Percentiles rank a stretch among this genome's conserved stretches.
Conservation (phyloP, 2,888 invertebrate species). For the Tyria jacobaeae region DNA sequence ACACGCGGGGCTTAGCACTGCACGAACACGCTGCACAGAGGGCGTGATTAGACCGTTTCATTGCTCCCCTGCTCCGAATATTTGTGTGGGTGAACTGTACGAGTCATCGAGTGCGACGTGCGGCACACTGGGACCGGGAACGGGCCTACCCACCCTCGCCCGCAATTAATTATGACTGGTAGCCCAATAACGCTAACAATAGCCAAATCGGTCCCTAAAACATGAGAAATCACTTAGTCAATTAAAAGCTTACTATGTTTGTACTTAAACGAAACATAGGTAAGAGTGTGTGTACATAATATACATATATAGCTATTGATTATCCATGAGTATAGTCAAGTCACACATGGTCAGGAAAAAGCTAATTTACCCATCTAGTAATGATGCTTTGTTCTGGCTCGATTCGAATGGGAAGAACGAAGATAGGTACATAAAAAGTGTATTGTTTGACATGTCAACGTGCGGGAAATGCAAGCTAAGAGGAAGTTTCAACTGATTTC, state of each 20-base stretch:
- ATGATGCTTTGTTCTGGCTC: not conserved
- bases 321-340: too few relatives aligned
- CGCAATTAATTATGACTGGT: conserved; percentile 27
- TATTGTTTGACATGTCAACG: not conserved
- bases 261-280: too few relatives aligned
- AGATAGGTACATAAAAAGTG: not conserved
- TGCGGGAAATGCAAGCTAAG: not conserved
- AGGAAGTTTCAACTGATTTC: not conserved
- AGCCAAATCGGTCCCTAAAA: conserved; percentile 14
- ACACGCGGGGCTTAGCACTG: not conserved
- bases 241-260: not conserved
- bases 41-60: conserved; percentile 20
- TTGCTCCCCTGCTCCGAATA: conserved; percentile 7
- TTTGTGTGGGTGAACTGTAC: conserved; percentile 16
- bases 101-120: conserved; percentile 22
- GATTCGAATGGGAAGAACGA: not conserved
- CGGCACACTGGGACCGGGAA: not conserved
- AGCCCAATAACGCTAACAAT: conserved; percentile 10
- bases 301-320: too few relatives aligned
- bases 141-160: conserved; percentile 25
- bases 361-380: too few relatives aligned
- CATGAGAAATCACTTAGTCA: conserved; percentile 9
- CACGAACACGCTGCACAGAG: conserved; percentile 12
- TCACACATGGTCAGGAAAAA: too few relatives aligned
- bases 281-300: too few relatives aligned